Evolutionary conservation across 2,888 invertebrate genomes (phyloP).

Genomic region (Epicampocera succincta): DNA sequence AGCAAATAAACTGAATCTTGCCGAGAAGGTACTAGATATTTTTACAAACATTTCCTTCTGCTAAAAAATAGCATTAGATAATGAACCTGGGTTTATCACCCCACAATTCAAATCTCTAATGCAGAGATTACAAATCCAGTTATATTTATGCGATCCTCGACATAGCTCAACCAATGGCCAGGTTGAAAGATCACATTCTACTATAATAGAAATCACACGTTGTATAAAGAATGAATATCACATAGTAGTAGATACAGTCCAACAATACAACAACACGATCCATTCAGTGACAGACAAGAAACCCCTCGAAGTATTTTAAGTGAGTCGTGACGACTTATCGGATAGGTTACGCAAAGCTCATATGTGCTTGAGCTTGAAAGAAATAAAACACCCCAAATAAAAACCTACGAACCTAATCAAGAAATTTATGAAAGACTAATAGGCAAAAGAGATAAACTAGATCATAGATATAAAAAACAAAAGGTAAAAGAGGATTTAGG

Average conservation of each 20-base stretch:
- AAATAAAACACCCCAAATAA: slow-evolving; percentile 31
- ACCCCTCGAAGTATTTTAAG: slow-evolving; percentile 4
- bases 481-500: slow-evolving; percentile 29
- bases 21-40: slow-evolving; percentile 2
- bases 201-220: not conserved
- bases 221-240: slow-evolving; percentile 2
- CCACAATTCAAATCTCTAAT: slow-evolving; percentile 10
- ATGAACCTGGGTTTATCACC: slow-evolving; percentile 8
- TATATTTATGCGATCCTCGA: slow-evolving; percentile 1
- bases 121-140: slow-evolving; percentile 32
- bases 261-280: slow-evolving; percentile 9
- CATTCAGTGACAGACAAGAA: slow-evolving; percentile 19
- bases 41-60: not conserved
- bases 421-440: not conserved
- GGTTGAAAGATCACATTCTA: not conserved
- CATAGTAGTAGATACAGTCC: not conserved
- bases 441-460: not conserved
- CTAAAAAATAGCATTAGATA: slow-evolving; percentile 18
- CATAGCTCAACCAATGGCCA: not conserved
- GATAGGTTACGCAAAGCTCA: slow-evolving; percentile 60
- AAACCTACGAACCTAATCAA: slow-evolving; percentile 7
- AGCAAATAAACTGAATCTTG: slow-evolving; percentile 16
- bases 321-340: slow-evolving; percentile 51
- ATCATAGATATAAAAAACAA: slow-evolving; percentile 25
- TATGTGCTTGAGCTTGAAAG: slow-evolving; percentile 37